These are phyloP conservation scores for Thaumatotibia leucotreta DNA, from an alignment of 1,140 invertebrate genomes.

Conservation along the genomic window DNA sequence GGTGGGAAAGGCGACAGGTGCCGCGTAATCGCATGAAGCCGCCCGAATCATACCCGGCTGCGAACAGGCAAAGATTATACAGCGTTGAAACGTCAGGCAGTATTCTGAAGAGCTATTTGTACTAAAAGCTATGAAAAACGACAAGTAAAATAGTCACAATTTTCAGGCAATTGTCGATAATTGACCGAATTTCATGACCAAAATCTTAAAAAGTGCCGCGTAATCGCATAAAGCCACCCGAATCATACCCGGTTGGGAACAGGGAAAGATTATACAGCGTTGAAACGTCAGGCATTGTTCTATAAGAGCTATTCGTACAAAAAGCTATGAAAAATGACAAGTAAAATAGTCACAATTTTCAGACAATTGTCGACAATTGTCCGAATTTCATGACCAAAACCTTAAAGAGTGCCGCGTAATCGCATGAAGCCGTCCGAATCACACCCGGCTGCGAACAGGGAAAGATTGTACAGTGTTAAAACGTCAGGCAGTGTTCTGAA, in stretches of 20 bases:
- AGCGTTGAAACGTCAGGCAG: neutral
- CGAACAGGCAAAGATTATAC: neutral
- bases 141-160: no score
- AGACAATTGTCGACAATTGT: no score
- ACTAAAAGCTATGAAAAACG: no score
- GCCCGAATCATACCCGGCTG: conserved; percentile 44
- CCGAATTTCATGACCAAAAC: no score
- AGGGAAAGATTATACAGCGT: neutral
- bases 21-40: conserved; percentile 51
- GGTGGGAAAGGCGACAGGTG: conserved; percentile 66
- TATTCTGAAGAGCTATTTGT: no score
- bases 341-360: no score
- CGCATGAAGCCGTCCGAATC: conserved; percentile 48
- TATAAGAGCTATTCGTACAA: no score
- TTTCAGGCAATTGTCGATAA: no score
- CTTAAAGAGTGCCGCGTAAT: conserved; percentile 62
- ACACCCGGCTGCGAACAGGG: conserved; percentile 21
- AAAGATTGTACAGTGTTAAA: neutral
- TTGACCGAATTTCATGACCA: no score
- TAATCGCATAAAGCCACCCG: conserved; percentile 49
- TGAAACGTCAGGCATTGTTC: neutral
- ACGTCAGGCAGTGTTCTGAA: no score
- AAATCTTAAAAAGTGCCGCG: conserved; percentile 60
- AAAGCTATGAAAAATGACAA: no score
- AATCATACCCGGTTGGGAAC: conserved; percentile 35